Percentiles rank a stretch among this genome's conserved stretches.
Conservation (phyloP, 53 echinoderm and acorn worm species). For the Echinometra lucunter region DNA sequence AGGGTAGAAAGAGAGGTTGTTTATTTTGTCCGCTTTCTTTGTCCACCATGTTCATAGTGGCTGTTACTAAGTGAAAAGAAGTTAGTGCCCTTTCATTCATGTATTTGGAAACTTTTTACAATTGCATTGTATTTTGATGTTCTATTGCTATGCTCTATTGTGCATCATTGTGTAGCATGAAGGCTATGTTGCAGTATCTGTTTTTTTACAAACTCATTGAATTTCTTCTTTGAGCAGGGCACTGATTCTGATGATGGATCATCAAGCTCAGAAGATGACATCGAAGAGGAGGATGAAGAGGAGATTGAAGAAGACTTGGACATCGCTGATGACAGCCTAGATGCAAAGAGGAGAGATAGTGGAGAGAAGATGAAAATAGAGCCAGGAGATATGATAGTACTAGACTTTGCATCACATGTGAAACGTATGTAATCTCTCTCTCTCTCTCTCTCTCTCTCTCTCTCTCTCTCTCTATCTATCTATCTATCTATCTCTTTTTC, state of each 20-base stretch:
- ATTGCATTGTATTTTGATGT: neutral
- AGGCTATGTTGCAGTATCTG: neutral
- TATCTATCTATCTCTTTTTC: too few species aligned
- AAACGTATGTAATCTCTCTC: constrained; percentile 68
- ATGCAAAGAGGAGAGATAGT: constrained; percentile 11
- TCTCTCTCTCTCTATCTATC: too few species aligned
- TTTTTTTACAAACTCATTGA: neutral
- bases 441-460: too few species aligned
- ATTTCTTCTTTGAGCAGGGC: constrained; percentile 29
- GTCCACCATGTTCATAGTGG: too few species aligned
- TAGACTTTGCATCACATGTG: constrained; percentile 81
- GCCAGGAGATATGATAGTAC: constrained; percentile 93
- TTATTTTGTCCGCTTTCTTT: too few species aligned
- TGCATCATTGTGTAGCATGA: too few species aligned
- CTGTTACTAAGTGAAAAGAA: too few species aligned
- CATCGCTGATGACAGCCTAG: constrained; percentile 71
- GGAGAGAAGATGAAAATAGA: constrained; percentile 60
- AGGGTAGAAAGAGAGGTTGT: too few species aligned
- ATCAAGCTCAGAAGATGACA: constrained; percentile 69
- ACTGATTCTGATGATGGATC: constrained; percentile 70
- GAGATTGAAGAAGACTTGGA: constrained; percentile 91
- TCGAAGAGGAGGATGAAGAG: constrained; percentile 74
- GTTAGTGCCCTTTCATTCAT: too few species aligned
- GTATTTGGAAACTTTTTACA: too few species aligned
- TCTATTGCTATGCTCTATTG: too few species aligned